Evolutionary conservation across 1,140 invertebrate genomes (phyloP).

Genomic region (Drosophila eugracilis): DNA sequence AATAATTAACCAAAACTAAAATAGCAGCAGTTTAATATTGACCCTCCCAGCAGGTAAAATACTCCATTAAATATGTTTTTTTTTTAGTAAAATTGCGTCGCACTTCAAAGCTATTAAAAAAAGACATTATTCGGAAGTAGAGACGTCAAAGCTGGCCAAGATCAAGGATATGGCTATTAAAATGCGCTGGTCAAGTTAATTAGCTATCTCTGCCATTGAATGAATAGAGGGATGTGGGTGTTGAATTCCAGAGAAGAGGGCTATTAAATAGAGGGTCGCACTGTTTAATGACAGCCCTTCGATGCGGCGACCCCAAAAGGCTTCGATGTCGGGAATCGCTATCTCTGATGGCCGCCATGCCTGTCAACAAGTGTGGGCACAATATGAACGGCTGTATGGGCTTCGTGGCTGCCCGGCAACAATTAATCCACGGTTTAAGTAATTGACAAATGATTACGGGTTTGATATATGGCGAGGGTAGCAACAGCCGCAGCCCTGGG

Average conservation of each 20-base stretch:
- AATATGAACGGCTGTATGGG: not conserved
- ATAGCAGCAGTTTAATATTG: constrained; percentile 1
- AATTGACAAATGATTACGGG: constrained; percentile 81
- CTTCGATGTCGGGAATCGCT: constrained; percentile 17
- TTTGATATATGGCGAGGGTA: constrained; percentile 60
- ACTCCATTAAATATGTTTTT: constrained; percentile 10
- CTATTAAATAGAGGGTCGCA: constrained; percentile 16
- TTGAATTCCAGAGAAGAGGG: constrained; percentile 10
- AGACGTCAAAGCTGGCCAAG: constrained; percentile 27
- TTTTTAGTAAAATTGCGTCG: constrained; percentile 26
- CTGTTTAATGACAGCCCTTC: constrained; percentile 66
- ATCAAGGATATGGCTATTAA: constrained; percentile 51
- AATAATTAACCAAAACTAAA: constrained; percentile 7
- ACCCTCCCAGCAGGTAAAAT: not conserved
- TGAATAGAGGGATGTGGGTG: not conserved
- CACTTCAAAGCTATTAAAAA: constrained; percentile 34
- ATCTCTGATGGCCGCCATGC: constrained; percentile 64
- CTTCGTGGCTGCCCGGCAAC: constrained; percentile 38
- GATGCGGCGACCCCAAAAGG: constrained; percentile 39
- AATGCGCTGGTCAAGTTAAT: constrained; percentile 33
- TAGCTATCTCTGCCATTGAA: constrained; percentile 13
- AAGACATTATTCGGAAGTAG: constrained; percentile 33
- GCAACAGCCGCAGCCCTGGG: constrained; percentile 30
- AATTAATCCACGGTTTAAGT: constrained; percentile 80
- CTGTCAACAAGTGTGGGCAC: constrained; percentile 52